Conservation (phyloP, 1,140 invertebrate species). For the Halotydeus destructor region DNA sequence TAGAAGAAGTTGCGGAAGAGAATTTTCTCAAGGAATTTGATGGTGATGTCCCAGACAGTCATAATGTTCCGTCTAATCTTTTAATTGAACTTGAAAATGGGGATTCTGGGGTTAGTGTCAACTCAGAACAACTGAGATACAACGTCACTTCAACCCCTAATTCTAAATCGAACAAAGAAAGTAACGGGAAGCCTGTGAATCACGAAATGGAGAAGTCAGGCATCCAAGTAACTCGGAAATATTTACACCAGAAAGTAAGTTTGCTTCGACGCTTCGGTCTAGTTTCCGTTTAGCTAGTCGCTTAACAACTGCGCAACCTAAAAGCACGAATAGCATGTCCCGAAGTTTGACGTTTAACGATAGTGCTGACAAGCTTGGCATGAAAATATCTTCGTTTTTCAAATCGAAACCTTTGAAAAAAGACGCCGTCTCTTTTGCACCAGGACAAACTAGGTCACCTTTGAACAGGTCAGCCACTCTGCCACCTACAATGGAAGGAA, state of each 20-base stretch:
- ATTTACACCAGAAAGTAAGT: constrained; percentile 11
- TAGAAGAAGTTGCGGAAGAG: no score
- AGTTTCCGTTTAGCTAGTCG: constrained; percentile 10
- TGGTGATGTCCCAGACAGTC: neutral
- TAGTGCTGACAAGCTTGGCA: constrained; percentile 6
- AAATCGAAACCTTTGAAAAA: constrained; percentile 1
- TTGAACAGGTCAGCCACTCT: constrained; percentile 15
- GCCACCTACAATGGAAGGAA: constrained; percentile 1
- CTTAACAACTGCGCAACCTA: constrained; percentile 2
- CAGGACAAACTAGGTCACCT: neutral
- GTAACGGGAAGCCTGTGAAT: no score
- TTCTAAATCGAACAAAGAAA: neutral
- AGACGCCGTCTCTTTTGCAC: neutral
- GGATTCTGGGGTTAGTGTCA: neutral
- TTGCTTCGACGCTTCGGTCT: constrained; percentile 10
- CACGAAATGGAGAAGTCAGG: no score
- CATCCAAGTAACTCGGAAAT: no score
- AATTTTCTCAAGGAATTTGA: constrained; percentile 10
- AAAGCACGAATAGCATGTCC: constrained; percentile 3
- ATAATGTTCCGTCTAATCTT: neutral
- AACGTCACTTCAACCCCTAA: neutral
- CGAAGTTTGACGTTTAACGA: constrained; percentile 18
- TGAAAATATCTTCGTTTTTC: constrained; percentile 1
- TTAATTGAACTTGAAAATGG: constrained; percentile 1
- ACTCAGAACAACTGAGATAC: neutral